These are phyloP conservation scores for Spea hammondii DNA, from an alignment of 2,797 vertebrate genomes.

Conservation along the genomic window DNA sequence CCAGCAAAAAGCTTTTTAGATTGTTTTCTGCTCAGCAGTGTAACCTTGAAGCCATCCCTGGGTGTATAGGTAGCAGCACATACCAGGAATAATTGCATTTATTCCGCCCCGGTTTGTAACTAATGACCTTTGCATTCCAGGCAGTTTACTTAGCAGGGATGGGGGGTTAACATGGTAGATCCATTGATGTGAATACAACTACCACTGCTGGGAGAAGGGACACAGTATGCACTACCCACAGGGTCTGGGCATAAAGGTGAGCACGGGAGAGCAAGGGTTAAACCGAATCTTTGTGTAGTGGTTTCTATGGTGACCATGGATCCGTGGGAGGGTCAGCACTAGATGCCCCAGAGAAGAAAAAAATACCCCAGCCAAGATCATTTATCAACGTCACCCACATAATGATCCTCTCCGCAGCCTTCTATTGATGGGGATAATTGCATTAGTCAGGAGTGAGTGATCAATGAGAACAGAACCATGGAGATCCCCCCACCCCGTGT, in stretches of 20 bases:
- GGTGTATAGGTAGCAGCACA: conserved; percentile 41
- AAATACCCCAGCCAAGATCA: conserved; percentile 93
- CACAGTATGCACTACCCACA: too few relatives aligned
- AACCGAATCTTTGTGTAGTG: conserved; percentile 74
- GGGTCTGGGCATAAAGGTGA: not conserved
- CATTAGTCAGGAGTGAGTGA: conserved; percentile 99
- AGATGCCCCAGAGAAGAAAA: conserved; percentile 83
- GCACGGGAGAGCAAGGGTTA: conserved; percentile 35
- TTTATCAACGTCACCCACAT: conserved; percentile 99
- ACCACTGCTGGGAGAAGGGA: too few relatives aligned
- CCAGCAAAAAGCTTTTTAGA: conserved; percentile 7
- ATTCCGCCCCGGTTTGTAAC: conserved; percentile 4
- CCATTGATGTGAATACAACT: too few relatives aligned
- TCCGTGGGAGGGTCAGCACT: conserved; percentile 83
- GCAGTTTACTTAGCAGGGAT: conserved; percentile 26
- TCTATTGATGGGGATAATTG: conserved; percentile 99
- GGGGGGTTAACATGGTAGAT: not conserved
- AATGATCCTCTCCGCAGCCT: conserved; percentile 99
- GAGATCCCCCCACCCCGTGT: conserved; percentile 58
- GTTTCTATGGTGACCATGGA: conserved; percentile 93
- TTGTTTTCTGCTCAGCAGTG: conserved; percentile 5
- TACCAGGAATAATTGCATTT: conserved; percentile 33
- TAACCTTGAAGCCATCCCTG: conserved; percentile 49
- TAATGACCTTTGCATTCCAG: conserved; percentile 13
- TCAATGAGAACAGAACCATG: conserved; percentile 93